A percentile compares a stretch with the other conserved stretches of the same genome.
Conservation (phyloP, 1,140 invertebrate species). For the Probaryconus sp. region DNA sequence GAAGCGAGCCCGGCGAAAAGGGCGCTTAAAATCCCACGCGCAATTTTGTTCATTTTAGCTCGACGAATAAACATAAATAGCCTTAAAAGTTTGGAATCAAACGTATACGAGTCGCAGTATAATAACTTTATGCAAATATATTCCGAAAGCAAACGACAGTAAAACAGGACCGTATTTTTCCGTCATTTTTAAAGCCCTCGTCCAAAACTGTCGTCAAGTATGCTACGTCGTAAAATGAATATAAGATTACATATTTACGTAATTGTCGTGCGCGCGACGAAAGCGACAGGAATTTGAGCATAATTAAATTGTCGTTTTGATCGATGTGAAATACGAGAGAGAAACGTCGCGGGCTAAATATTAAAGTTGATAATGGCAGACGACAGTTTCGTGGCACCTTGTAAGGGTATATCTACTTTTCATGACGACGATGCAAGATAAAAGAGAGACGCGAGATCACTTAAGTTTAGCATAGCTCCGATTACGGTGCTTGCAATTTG, state of each 20-base stretch:
- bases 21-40: slow-evolving; percentile 13
- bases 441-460: slow-evolving; percentile 59
- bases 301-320: slow-evolving; percentile 54
- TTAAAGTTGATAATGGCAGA: slow-evolving; percentile 35
- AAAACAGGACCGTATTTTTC: slow-evolving; percentile 23
- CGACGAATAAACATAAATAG: slow-evolving; percentile 33
- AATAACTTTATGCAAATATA: slow-evolving; percentile 49
- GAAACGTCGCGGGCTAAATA: slow-evolving; percentile 40
- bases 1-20: too few species aligned
- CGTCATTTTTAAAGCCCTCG: slow-evolving; percentile 3
- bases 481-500: slow-evolving; percentile 62
- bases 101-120: slow-evolving; percentile 13
- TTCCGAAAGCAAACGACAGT: slow-evolving; percentile 14
- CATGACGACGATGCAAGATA: slow-evolving; percentile 54
- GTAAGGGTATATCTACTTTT: slow-evolving; percentile 51
- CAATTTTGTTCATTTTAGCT: slow-evolving; percentile 25
- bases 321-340: slow-evolving; percentile 49
- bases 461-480: slow-evolving; percentile 61
- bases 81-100: slow-evolving; percentile 26
- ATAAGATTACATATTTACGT: slow-evolving; percentile 43
- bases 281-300: slow-evolving; percentile 24
- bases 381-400: slow-evolving; percentile 39
- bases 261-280: slow-evolving; percentile 23
- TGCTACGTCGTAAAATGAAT: slow-evolving; percentile 22
- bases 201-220: slow-evolving; percentile 19